phyloP scores from a whole-genome alignment of 2,797 vertebrate species.

The Lagodon rhomboides region DNA sequence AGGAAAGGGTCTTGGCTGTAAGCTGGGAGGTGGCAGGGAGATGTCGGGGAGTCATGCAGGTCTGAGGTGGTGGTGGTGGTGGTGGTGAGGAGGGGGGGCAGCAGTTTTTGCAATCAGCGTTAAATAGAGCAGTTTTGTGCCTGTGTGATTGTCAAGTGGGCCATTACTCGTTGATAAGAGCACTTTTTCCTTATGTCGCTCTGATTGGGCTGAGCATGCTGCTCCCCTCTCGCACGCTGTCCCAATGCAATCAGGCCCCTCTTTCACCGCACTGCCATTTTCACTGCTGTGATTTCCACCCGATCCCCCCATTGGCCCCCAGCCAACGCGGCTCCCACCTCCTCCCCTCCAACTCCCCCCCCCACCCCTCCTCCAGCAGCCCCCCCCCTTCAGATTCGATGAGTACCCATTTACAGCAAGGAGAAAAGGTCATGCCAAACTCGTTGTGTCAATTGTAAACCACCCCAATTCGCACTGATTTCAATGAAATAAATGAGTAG shows the following conservation, averaged over 20 bases:
- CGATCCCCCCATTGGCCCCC: slow-evolving; percentile 55
- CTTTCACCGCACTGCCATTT: slow-evolving; percentile 88
- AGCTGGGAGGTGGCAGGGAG: slow-evolving; percentile 68
- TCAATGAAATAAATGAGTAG: slow-evolving; percentile 82
- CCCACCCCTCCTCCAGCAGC: slow-evolving; percentile 26
- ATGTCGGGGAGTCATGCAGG: slow-evolving; percentile 76
- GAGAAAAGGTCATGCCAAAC: slow-evolving; percentile 85
- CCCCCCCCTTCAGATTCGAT: slow-evolving; percentile 75
- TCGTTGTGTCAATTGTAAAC: slow-evolving; percentile 84
- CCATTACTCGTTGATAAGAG: slow-evolving; percentile 97
- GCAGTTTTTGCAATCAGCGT: slow-evolving; percentile 96
- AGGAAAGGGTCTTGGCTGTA: slow-evolving; percentile 88
- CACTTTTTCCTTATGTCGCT: slow-evolving; percentile 86
- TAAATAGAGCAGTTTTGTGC: slow-evolving; percentile 97
- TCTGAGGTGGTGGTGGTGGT: slow-evolving; percentile 62
- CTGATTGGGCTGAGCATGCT: slow-evolving; percentile 93
- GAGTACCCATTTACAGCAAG: slow-evolving; percentile 78
- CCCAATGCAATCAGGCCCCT: slow-evolving; percentile 93
- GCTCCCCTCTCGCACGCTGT: slow-evolving; percentile 86
- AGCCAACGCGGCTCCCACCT: slow-evolving; percentile 29
- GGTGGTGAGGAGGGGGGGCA: slow-evolving; percentile 66
- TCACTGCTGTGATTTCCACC: slow-evolving; percentile 88
- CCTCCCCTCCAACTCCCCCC: background rate
- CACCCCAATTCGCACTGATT: slow-evolving; percentile 81
- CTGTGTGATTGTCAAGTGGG: slow-evolving; percentile 99